These are phyloP conservation scores for Drosophila biarmipes DNA, from an alignment of 1,140 invertebrate genomes.

Conservation along the genomic window DNA sequence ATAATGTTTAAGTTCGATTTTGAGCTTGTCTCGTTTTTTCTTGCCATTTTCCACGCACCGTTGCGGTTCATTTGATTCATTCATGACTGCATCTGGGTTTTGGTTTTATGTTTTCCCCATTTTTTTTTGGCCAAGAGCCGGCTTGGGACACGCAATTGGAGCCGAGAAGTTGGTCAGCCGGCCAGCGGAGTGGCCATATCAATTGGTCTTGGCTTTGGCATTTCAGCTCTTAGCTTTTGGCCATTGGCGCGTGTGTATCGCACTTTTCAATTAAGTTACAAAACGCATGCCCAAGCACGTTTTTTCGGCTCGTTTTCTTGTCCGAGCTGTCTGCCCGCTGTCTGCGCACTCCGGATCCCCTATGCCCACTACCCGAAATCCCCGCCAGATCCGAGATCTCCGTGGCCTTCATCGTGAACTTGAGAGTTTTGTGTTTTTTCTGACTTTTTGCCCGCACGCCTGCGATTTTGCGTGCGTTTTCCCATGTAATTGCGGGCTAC, in stretches of 20 bases:
- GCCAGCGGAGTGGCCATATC: slow-evolving; percentile 8
- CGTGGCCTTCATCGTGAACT: slow-evolving; percentile 76
- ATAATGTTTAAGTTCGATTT: slow-evolving; percentile 48
- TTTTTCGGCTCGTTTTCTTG: slow-evolving; percentile 59
- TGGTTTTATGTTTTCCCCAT: neutral
- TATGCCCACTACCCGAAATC: neutral
- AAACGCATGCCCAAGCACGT: slow-evolving; percentile 79
- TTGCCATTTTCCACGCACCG: slow-evolving; percentile 43
- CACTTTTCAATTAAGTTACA: slow-evolving; percentile 81
- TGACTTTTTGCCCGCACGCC: slow-evolving; percentile 15
- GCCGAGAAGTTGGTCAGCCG: slow-evolving; percentile 51
- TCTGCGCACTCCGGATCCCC: slow-evolving; percentile 1
- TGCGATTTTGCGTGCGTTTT: slow-evolving; percentile 44
- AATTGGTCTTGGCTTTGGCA: slow-evolving; percentile 53
- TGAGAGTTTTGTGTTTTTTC: slow-evolving; percentile 41
- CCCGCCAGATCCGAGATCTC: slow-evolving; percentile 7
- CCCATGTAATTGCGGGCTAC: slow-evolving; percentile 43
- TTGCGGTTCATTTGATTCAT: slow-evolving; percentile 51
- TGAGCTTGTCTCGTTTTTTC: slow-evolving; percentile 10
- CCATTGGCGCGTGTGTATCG: slow-evolving; percentile 77
- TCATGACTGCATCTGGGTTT: slow-evolving; percentile 36
- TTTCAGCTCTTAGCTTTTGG: slow-evolving; percentile 27
- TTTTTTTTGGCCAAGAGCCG: slow-evolving; percentile 22
- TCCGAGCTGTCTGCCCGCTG: slow-evolving; percentile 8
- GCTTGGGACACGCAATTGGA: slow-evolving; percentile 57